phyloP scores from a whole-genome alignment of 2,888 invertebrate species.

The Agrotis clavis region DNA sequence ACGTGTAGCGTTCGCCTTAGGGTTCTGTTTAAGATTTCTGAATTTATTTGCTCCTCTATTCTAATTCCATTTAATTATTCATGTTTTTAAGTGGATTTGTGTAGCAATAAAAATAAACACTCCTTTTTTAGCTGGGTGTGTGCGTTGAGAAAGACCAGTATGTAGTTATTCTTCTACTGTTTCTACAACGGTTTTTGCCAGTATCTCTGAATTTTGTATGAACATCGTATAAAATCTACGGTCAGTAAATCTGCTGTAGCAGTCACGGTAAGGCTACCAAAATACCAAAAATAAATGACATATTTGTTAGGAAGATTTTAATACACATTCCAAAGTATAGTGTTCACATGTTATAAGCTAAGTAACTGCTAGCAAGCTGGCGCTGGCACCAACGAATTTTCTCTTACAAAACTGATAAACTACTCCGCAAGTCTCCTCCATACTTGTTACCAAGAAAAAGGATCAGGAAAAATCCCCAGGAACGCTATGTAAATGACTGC shows the following conservation, averaged over 20 bases:
- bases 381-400: not conserved
- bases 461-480: conserved; percentile 15
- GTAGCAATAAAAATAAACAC: not conserved
- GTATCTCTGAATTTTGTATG: no score
- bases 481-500: conserved; percentile 38
- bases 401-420: not conserved
- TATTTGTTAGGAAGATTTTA: no score
- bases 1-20: no score
- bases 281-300: not conserved
- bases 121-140: no score
- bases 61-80: not conserved
- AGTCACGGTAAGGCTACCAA: no score
- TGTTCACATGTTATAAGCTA: not conserved
- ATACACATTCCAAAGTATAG: no score
- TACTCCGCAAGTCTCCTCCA: not conserved
- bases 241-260: no score
- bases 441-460: conserved; percentile 25
- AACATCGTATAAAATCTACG: no score
- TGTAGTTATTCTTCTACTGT: not conserved
- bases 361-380: not conserved
- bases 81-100: not conserved
- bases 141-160: not conserved
- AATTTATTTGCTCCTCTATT: not conserved
- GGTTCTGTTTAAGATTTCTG: no score
- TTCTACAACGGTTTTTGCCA: no score